A percentile compares a stretch with the other conserved stretches of the same genome.
These are phyloP conservation scores for Junonia oenone DNA, from an alignment of 2,888 invertebrate genomes.

Conservation along the genomic window DNA sequence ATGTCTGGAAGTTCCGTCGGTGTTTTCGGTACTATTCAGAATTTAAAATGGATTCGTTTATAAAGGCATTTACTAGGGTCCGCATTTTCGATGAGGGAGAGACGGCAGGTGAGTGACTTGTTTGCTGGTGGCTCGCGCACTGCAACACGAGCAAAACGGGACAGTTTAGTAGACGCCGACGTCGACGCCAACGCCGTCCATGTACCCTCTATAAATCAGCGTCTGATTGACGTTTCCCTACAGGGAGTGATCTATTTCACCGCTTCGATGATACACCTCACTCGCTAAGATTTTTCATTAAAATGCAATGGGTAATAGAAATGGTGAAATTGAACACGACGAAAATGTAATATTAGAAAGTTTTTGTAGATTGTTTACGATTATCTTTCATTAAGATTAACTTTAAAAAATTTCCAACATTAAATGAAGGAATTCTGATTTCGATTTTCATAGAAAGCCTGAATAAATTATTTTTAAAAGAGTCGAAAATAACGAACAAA, in stretches of 20 bases:
- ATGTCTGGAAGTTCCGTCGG: constrained; percentile 69
- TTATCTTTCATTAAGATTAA: neutral
- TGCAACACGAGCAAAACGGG: constrained; percentile 69
- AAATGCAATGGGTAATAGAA: neutral
- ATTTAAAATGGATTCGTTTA: constrained; percentile 76
- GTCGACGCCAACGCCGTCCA: constrained; percentile 35
- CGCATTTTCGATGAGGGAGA: constrained; percentile 72
- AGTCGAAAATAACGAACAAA: neutral
- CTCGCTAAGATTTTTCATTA: constrained; percentile 57
- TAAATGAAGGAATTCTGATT: neutral
- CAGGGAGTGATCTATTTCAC: constrained; percentile 77
- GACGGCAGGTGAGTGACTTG: constrained; percentile 77
- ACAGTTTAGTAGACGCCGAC: constrained; percentile 70
- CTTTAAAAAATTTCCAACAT: neutral
- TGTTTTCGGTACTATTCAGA: constrained; percentile 69
- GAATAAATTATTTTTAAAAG: neutral
- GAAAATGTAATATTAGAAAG: neutral
- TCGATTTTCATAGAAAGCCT: neutral
- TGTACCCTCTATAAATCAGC: constrained; percentile 74
- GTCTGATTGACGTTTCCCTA: constrained; percentile 76
- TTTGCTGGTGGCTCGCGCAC: constrained; percentile 61
- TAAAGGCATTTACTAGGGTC: constrained; percentile 70
- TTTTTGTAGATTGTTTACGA: neutral
- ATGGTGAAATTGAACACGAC: neutral
- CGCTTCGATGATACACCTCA: constrained; percentile 67